These are phyloP conservation scores for Nothobranchius furzeri DNA, from an alignment of 2,113 vertebrate genomes.

Conservation along the genomic window DNA sequence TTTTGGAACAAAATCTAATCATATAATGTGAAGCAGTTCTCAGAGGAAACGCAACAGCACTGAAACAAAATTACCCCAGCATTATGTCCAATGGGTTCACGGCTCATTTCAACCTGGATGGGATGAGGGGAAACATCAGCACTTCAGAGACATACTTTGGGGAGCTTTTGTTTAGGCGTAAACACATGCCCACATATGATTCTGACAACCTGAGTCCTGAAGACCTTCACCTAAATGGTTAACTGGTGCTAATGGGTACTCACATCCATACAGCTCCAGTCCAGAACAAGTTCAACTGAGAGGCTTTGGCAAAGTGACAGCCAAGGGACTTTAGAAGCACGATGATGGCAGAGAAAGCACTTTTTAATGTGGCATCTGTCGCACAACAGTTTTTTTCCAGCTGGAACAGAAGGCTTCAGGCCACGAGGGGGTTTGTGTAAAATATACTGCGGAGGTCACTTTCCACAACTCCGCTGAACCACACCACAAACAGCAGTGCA, in stretches of 20 bases:
- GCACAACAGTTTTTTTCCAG: constrained; percentile 46
- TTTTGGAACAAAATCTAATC: constrained; percentile 63
- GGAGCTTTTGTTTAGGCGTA: constrained; percentile 41
- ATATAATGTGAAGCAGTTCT: constrained; percentile 51
- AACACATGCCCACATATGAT: constrained; percentile 20
- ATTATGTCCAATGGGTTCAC: constrained; percentile 53
- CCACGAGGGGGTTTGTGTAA: constrained; percentile 49
- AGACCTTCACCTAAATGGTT: constrained; percentile 33
- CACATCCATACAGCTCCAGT: constrained; percentile 11
- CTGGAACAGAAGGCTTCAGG: constrained; percentile 54
- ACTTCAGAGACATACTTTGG: constrained; percentile 31
- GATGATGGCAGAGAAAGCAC: constrained; percentile 33
- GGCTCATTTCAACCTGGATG: constrained; percentile 62
- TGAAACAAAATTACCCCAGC: constrained; percentile 53
- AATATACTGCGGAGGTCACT: constrained; percentile 68
- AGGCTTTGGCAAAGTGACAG: constrained; percentile 37
- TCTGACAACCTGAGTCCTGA: constrained; percentile 24
- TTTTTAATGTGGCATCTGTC: constrained; percentile 53
- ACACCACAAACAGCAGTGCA: constrained; percentile 24
- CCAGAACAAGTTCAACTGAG: constrained; percentile 29
- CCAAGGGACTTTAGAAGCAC: constrained; percentile 50
- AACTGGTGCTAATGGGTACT: constrained; percentile 27
- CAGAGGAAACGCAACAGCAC: constrained; percentile 48
- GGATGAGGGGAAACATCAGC: constrained; percentile 49
- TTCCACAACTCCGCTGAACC: constrained; percentile 38